Evolutionary conservation across 2,113 vertebrate genomes (phyloP).

Genomic region (Mobula hypostoma): DNA sequence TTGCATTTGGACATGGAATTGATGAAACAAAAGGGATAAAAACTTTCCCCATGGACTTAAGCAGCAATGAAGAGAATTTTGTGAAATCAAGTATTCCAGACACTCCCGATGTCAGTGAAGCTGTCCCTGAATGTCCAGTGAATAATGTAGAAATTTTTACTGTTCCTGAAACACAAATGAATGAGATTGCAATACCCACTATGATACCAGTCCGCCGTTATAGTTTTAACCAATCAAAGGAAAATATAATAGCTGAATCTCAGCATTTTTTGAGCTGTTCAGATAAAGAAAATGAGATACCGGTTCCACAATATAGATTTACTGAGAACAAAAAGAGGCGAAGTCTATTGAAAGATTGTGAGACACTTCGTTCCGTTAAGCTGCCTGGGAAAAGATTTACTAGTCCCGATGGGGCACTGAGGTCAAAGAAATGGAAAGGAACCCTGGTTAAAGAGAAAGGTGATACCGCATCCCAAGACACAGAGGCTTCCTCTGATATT

Average conservation of each 20-base stretch:
- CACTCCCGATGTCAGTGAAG: constrained; percentile 41
- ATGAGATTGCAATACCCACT: constrained; percentile 44
- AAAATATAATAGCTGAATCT: constrained; percentile 21
- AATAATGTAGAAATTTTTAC: constrained; percentile 39
- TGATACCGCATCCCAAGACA: background rate
- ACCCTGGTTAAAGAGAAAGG: constrained; percentile 1
- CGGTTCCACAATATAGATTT: constrained; percentile 27
- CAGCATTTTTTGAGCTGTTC: background rate
- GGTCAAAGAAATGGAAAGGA: constrained; percentile 50
- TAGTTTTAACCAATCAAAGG: constrained; percentile 41
- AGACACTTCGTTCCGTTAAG: constrained; percentile 37
- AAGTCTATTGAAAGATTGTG: background rate
- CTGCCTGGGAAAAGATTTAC: constrained; percentile 48
- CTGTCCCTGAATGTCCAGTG: constrained; percentile 44
- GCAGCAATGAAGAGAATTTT: constrained; percentile 39
- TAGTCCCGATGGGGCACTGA: constrained; percentile 45
- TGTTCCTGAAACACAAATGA: constrained; percentile 60
- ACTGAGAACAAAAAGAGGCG: constrained; percentile 40
- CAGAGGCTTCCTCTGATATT: constrained; percentile 26
- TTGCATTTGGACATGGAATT: background rate
- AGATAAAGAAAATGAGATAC: background rate
- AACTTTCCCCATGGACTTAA: background rate
- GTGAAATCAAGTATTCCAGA: background rate
- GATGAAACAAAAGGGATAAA: background rate
- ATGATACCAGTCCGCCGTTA: constrained; percentile 40